Conservation (phyloP, 2,113 vertebrate genomes). For the Hipposideros armiger region DNA sequence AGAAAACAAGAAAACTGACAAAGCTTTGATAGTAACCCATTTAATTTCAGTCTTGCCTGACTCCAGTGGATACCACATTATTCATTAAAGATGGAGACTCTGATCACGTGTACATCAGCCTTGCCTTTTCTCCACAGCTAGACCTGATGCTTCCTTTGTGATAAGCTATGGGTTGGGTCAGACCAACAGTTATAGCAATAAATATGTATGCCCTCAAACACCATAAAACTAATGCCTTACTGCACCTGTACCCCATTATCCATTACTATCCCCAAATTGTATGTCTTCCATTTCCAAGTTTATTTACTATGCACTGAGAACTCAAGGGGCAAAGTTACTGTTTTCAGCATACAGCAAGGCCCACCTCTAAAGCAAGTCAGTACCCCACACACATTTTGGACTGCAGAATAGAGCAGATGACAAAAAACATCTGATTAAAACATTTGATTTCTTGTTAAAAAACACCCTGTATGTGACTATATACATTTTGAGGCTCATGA, state of each 20-base stretch:
- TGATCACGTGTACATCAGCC: neutral
- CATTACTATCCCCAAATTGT: neutral
- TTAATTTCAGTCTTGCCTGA: constrained; percentile 37
- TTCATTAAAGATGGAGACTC: neutral
- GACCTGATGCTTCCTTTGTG: neutral
- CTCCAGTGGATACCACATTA: neutral
- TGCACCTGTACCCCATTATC: accelerated
- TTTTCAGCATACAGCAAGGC: neutral
- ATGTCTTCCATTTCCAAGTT: neutral
- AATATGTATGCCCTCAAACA: neutral
- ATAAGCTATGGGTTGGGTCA: neutral
- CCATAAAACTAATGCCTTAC: neutral
- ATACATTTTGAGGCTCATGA: neutral
- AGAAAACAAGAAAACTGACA: neutral
- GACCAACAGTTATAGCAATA: neutral
- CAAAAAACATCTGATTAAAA: neutral
- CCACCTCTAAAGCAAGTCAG: neutral
- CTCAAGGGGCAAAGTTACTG: neutral
- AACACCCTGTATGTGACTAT: neutral
- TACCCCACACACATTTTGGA: neutral
- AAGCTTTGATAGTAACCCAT: neutral
- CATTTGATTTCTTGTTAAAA: neutral
- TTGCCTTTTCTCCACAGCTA: neutral
- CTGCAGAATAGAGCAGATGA: neutral
- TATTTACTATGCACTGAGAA: no score